Evolutionary conservation across 2,113 vertebrate genomes (phyloP), one percentile per base, ranked within the genome.

Genomic region (Grammomys surdaster): DNA sequence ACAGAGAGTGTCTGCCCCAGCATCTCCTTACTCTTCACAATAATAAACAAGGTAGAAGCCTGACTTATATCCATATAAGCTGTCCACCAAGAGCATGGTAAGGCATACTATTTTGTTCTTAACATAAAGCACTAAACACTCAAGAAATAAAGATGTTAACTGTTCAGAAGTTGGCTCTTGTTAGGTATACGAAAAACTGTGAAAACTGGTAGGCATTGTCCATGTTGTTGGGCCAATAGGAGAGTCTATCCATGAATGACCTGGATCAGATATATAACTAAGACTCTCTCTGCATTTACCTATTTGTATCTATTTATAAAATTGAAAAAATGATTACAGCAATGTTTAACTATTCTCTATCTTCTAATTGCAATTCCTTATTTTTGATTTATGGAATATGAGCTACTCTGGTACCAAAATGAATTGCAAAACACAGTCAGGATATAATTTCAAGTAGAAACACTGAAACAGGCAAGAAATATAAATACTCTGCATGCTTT

Each of bases 371-470:
- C 33, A 82, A 77, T 92, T 75, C 28, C 3, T 92, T 87, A 87
- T 54, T 90, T 87, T 28, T 94, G 36, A 86, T 65, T 90, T 92
- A 90, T 33, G 82, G 78, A 92, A 46, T 85, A 13, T 31, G 22
- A 95, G 31, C 60, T 48, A 75, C 31, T 33, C 48, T 67, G 8
- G 10, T 20, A 14, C 56, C 24, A 90, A 85, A 75, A 60, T 85
- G 91, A 19, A 73, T n/a, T 67, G 1, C 58, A 93, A 91, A 73
- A 6, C 60, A 92, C 31, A 81, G 78, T 56, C 33, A n/a, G 2
- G 36, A 13, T 81, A 81, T 1, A 56, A 56, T 58, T n/a, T 19
- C 33, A 58, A n/a, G 51, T 81, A 81, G 40, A 24, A 73, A 89
- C 56, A 95, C 11, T 56, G 3, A 56, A 28, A 16, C 31, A 94